Percentiles rank a stretch among this genome's conserved stretches.
Evolutionary conservation across 2,888 invertebrate genomes (phyloP).

Genomic region (Synergus gifuensis): DNA sequence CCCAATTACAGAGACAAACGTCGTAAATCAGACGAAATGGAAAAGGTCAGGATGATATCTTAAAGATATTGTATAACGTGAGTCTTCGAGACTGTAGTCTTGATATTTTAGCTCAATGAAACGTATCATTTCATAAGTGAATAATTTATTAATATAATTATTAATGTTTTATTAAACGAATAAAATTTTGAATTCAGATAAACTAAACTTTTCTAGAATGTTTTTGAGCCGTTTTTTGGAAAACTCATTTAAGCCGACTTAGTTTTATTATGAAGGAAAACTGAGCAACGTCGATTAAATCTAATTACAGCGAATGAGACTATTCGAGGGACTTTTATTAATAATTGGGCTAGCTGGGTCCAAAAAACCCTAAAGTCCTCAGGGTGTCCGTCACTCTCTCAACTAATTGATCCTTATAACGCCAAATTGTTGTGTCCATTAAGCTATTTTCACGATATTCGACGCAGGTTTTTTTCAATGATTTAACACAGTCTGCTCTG

Average conservation of each 20-base stretch:
- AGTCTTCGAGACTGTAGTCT: neutral
- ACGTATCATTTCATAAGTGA: neutral
- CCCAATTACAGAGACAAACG: slow-evolving; percentile 9
- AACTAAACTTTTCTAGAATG: neutral
- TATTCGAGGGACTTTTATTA: slow-evolving; percentile 2
- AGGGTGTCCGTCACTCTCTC: slow-evolving; percentile 85
- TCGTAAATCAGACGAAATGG: slow-evolving; percentile 6
- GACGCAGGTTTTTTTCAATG: slow-evolving; percentile 90
- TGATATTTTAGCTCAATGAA: neutral
- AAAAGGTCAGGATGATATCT: slow-evolving; percentile 22
- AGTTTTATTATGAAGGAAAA: neutral
- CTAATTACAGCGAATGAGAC: neutral
- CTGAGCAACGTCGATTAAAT: neutral
- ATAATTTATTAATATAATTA: neutral
- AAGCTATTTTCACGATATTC: slow-evolving; percentile 90
- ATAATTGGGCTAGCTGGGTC: slow-evolving; percentile 70
- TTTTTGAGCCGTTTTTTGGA: neutral
- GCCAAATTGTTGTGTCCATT: slow-evolving; percentile 92
- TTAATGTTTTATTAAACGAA: neutral
- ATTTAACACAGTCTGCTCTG: slow-evolving; percentile 93
- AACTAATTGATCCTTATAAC: slow-evolving; percentile 88
- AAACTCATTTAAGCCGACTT: neutral
- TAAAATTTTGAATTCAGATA: neutral
- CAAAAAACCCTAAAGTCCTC: slow-evolving; percentile 85
- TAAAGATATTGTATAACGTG: neutral